phyloP scores from a whole-genome alignment of 1,140 invertebrate species.

The Polyergus mexicanus region DNA sequence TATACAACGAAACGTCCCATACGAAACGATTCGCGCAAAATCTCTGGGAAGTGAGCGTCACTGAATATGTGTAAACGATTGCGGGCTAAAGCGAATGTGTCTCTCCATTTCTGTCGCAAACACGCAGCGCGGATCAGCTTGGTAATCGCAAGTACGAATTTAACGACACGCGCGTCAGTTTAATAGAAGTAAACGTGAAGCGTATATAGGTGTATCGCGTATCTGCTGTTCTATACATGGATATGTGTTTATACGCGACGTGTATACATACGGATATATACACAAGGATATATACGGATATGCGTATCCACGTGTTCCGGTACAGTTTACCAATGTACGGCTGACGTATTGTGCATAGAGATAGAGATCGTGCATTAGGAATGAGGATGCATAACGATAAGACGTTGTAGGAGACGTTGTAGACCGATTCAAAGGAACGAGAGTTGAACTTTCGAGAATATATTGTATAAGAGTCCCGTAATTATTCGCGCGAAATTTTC shows the following conservation, averaged over 20 bases:
- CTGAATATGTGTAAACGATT: constrained; percentile 56
- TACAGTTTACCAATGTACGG: constrained; percentile 19
- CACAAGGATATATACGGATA: neutral
- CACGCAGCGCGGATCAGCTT: constrained; percentile 53
- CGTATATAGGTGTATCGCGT: neutral
- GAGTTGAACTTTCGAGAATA: neutral
- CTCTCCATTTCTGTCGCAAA: constrained; percentile 61
- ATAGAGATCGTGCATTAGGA: constrained; percentile 32
- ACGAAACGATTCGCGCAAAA: constrained; percentile 39
- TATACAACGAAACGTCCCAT: neutral
- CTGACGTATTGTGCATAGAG: constrained; percentile 38
- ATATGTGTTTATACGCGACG: neutral
- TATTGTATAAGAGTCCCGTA: neutral
- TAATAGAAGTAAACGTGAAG: constrained; percentile 34
- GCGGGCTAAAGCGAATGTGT: constrained; percentile 44
- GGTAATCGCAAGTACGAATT: constrained; percentile 63
- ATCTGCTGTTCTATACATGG: neutral
- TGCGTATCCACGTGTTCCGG: constrained; percentile 35
- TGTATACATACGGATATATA: neutral
- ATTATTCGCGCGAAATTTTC: neutral
- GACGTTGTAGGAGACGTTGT: neutral
- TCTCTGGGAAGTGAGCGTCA: neutral
- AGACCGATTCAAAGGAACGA: neutral
- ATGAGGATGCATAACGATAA: constrained; percentile 39
- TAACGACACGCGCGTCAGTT: constrained; percentile 62